Evolutionary conservation across 2,888 invertebrate genomes (phyloP), one percentile per base, ranked within the genome.

Genomic region (Alviniconcha strummeri): DNA sequence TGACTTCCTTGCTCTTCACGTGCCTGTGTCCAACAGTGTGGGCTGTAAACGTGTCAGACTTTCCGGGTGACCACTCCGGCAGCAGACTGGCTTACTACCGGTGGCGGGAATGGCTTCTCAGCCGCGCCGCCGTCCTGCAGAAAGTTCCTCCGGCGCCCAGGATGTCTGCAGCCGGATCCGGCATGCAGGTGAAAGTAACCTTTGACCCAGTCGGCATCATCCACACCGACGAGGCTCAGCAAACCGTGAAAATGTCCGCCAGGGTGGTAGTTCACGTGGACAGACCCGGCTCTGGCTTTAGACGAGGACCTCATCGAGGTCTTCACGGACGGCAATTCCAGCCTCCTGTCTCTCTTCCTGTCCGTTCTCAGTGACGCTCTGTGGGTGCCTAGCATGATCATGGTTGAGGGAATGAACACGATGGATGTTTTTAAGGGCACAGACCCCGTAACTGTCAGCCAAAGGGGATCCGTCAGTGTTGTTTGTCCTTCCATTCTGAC

Each of bases 111-210:
- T 78, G 78, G 78, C 78, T 78, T 60, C 17, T 64, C 8, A 19
- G 52, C 36, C 78, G 36, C 15, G 7, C 56, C 36, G 78, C 64
- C 36, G 17, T 78, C 36, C 19, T 78, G 36, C 78, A 78, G 78
- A 78, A 78, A 52, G 78, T 78, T 0, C 78, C 78, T 19, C 78
- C 78, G 52, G 60, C 57, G 15, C 56, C 64, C 60, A 5, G 15
- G 19, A 11, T 15, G 8, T 0, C 36, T 7, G 36, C 15, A 15
- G 6, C 11, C 60, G 11, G n/a, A 5, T 4, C 9, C 15, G 36
- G 52, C 7, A 4, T n/a, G 2, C 19, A 36, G 6, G 78, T 19
- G 8, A 60, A 2, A 4, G 64, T 64, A 5, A 54, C 9, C 3
- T 57, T 77, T 8, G 13, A 13, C 8, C 60, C 64, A 19, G 36